Evolutionary conservation across 1,140 invertebrate genomes (phyloP).

Genomic region (Bilobella aurantiaca): DNA sequence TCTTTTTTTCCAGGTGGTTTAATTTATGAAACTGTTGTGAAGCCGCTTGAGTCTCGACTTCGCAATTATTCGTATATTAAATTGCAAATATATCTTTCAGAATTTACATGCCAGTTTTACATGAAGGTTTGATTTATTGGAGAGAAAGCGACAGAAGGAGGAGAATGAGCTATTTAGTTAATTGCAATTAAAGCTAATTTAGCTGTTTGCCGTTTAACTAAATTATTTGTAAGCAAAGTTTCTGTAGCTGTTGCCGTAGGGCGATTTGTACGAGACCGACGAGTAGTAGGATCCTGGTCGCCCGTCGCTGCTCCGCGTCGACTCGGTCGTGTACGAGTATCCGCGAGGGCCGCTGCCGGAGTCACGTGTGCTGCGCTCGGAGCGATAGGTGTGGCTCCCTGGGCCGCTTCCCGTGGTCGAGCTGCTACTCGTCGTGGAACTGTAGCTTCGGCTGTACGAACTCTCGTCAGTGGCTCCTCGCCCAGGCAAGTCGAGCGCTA

Average conservation of each 20-base stretch:
- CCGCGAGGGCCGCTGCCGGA: conserved; percentile 17
- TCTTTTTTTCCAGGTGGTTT: too few species aligned
- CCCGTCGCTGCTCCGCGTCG: conserved; percentile 15
- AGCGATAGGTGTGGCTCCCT: conserved; percentile 5
- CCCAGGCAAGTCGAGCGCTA: conserved; percentile 17
- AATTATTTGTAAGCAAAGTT: conserved; percentile 25
- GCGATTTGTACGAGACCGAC: conserved; percentile 28
- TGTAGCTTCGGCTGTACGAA: conserved; percentile 22
- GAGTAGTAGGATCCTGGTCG: conserved; percentile 30
- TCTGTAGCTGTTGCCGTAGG: conserved; percentile 32
- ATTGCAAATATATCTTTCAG: too few species aligned
- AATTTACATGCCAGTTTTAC: too few species aligned
- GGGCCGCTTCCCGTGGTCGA: conserved; percentile 6
- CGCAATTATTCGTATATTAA: too few species aligned
- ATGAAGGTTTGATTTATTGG: too few species aligned
- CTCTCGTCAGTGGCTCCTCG: not conserved
- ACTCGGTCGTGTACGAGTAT: conserved; percentile 22
- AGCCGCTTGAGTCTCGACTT: too few species aligned
- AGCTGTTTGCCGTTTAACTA: conserved; percentile 18
- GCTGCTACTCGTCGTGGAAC: not conserved
- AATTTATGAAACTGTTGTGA: too few species aligned
- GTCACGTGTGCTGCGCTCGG: conserved; percentile 18
- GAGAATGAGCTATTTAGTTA: conserved; percentile 5
- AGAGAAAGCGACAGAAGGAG: too few species aligned
- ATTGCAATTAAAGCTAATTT: conserved; percentile 21